Evolutionary conservation across 1,140 invertebrate genomes (phyloP), one percentile per base, ranked within the genome.

Genomic region (Hylaeus anthracinus): DNA sequence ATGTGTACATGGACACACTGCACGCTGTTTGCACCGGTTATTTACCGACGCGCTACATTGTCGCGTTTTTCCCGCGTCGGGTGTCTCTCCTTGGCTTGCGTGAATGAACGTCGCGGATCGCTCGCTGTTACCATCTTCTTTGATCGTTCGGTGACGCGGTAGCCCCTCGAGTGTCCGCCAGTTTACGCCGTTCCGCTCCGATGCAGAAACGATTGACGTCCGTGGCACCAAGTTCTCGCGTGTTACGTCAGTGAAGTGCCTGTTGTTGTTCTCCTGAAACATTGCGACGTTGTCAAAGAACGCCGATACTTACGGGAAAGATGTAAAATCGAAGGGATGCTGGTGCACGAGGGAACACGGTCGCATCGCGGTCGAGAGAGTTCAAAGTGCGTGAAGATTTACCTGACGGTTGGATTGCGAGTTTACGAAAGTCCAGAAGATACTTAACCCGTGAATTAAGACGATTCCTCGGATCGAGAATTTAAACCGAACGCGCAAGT

Each of bases 1-100:
- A 4, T 56, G 48, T 26, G 48, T 26, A 51, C 37, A 74, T 63
- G 55, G 72, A 67, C 53, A 75, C 37, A 5, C 12, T 26, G 53
- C 72, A 67, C 79, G 58, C 39, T 66, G 65, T 79, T 67, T 60
- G 45, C 51, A 71, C n/a, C 48, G 55, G 72, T 82, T 82, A 70
- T 70, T 63, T 70, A 60, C 65, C n/a, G 51, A 60, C 41, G 37
- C 41, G 82, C 15, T 51, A 60, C 66, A 71, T 81, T 69, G 65
- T 74, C 41, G n/a, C 15, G 78, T 69, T 80, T 80, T 75, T 67
- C 64, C 72, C 63, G 8, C 9, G n/a, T 65, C 58, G 51, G 63
- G 76, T 71, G 67, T 41, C 67, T 61, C 48, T 26, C 14, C n/a
- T 43, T 41, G 15, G 58, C 51, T 0, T 37, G 51, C 51, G 14